Percentiles rank a stretch among this genome's conserved stretches.
These are phyloP conservation scores for Rhagonycha fulva DNA, from an alignment of 2,888 invertebrate genomes.

Conservation along the genomic window DNA sequence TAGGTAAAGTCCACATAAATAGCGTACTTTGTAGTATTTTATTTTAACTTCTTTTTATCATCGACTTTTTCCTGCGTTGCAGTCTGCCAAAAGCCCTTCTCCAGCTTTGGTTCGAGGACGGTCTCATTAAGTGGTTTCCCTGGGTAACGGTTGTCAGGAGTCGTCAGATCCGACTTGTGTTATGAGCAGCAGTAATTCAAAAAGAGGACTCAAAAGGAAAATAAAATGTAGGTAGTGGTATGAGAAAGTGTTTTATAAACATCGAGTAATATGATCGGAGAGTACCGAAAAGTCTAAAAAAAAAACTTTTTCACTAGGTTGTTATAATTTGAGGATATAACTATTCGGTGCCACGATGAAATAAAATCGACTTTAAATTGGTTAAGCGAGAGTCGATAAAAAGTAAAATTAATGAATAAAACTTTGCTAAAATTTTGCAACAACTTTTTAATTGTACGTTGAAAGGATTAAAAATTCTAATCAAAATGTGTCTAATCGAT, in stretches of 20 bases:
- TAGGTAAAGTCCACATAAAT: constrained; percentile 19
- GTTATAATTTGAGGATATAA: not conserved
- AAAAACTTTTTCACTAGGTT: not conserved
- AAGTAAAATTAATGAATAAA: not conserved
- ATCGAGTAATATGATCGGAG: constrained; percentile 33
- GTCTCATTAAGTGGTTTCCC: constrained; percentile 55
- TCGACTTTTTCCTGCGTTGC: constrained; percentile 46
- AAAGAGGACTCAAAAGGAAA: constrained; percentile 34
- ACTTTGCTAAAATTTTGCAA: not conserved
- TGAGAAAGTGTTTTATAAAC: constrained; percentile 38
- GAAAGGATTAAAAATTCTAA: not conserved
- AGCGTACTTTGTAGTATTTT: constrained; percentile 37
- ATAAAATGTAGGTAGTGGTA: constrained; percentile 17
- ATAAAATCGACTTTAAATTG: not conserved
- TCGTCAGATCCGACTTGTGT: constrained; percentile 44
- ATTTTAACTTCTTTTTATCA: constrained; percentile 45
- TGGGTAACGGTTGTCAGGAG: constrained; percentile 53
- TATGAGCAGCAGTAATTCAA: constrained; percentile 41
- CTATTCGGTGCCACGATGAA: not conserved
- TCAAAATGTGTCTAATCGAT: not conserved
- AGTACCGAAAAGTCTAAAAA: not conserved
- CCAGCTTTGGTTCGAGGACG: constrained; percentile 35
- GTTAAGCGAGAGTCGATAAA: not conserved
- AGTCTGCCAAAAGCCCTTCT: constrained; percentile 45
- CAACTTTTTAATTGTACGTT: not conserved